phyloP scores from a whole-genome alignment of 2,888 invertebrate species.

The Baronia brevicornis region DNA sequence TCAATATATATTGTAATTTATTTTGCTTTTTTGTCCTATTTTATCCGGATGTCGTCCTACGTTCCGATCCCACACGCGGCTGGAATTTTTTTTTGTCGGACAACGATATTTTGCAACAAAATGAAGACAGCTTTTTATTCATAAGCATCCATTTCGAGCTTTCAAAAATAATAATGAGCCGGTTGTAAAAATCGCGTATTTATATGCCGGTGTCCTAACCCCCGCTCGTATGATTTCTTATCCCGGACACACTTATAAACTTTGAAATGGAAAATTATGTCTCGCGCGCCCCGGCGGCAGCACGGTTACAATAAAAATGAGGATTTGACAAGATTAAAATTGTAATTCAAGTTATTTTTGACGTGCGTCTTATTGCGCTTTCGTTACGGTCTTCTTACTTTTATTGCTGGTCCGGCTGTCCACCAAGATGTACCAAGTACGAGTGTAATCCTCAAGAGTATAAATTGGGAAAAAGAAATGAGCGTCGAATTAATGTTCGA shows the following conservation, averaged over 20 bases:
- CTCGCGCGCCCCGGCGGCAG: conserved; percentile 42
- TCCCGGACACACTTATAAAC: conserved; percentile 62
- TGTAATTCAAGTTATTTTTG: conserved; percentile 71
- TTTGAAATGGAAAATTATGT: conserved; percentile 68
- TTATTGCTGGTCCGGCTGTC: too few relatives aligned
- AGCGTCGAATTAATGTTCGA: conserved; percentile 12
- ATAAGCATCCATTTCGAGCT: conserved; percentile 54
- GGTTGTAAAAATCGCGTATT: conserved; percentile 69
- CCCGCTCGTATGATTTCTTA: conserved; percentile 63
- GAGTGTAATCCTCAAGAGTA: conserved; percentile 6
- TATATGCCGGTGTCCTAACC: conserved; percentile 49
- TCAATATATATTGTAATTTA: conserved; percentile 2
- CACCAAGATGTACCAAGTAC: too few relatives aligned
- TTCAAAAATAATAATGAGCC: conserved; percentile 67
- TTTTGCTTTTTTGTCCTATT: conserved; percentile 34
- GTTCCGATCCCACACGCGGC: conserved; percentile 28
- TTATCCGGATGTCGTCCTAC: conserved; percentile 26
- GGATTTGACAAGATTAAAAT: conserved; percentile 75
- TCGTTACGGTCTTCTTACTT: conserved; percentile 50
- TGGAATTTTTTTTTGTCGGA: conserved; percentile 42
- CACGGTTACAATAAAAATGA: conserved; percentile 65
- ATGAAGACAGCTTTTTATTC: conserved; percentile 65
- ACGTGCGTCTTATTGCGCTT: conserved; percentile 69
- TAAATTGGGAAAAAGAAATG: conserved; percentile 7
- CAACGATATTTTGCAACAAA: conserved; percentile 63